phyloP scores from a whole-genome alignment of 2,888 invertebrate genomes.

The Meghimatium bilineatum region DNA sequence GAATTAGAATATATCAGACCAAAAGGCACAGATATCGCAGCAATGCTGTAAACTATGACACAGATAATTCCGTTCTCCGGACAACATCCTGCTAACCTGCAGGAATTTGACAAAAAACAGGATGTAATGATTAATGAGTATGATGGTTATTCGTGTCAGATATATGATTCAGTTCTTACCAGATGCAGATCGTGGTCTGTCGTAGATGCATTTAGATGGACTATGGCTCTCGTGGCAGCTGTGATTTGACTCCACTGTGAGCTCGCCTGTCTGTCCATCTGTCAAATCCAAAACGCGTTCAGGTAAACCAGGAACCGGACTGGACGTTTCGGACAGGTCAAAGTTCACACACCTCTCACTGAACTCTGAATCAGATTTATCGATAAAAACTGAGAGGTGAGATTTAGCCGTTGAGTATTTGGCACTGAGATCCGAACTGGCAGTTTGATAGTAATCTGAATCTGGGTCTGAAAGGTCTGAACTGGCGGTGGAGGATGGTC shows the following conservation, averaged over 20 bases:
- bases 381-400: conserved; percentile 7
- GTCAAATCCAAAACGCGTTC: neutral
- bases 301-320: neutral
- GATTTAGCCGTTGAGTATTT: conserved; percentile 42
- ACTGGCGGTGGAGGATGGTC: conserved; percentile 2
- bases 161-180: conserved; percentile 17
- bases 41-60: too few species aligned
- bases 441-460: conserved; percentile 41
- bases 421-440: conserved; percentile 41
- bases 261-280: too few species aligned
- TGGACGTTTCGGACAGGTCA: neutral
- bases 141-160: neutral
- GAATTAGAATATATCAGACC: too few species aligned
- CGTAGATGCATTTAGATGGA: neutral
- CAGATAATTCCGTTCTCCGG: too few species aligned
- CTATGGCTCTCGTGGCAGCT: conserved; percentile 26
- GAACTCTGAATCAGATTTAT: too few species aligned
- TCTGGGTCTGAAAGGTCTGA: conserved; percentile 19
- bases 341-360: neutral
- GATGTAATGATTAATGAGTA: neutral
- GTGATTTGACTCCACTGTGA: neutral
- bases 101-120: too few species aligned
- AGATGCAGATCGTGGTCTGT: neutral
- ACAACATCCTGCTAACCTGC: too few species aligned
- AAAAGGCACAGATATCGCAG: too few species aligned